Percentiles rank a stretch among this genome's conserved stretches.
Evolutionary conservation across 2,113 vertebrate species (phyloP).

Genomic region (Nicator chloris): DNA sequence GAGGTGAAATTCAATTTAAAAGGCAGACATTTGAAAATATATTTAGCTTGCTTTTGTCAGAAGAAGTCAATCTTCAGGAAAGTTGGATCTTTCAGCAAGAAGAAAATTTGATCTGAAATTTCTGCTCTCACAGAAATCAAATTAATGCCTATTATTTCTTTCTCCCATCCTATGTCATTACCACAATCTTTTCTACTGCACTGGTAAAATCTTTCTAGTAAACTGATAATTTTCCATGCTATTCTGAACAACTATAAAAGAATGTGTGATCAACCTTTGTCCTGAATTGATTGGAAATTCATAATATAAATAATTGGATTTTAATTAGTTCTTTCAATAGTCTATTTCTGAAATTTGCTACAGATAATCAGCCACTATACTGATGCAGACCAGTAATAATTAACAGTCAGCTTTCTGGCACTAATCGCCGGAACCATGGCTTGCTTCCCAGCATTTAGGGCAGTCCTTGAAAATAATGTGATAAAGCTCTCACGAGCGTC

Average conservation of each 20-base stretch:
- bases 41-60: neutral
- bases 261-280: neutral
- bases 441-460: conserved; percentile 31
- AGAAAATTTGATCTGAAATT: neutral
- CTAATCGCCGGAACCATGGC: neutral
- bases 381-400: conserved; percentile 15
- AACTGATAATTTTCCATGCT: neutral
- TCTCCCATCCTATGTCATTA: neutral
- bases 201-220: neutral
- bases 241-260: conserved; percentile 1
- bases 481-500: conserved; percentile 18
- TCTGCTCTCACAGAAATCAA: neutral
- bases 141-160: neutral
- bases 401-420: conserved; percentile 41
- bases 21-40: neutral
- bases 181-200: neutral
- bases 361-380: conserved; percentile 9
- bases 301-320: conserved; percentile 38
- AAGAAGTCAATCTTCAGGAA: neutral
- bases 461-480: conserved; percentile 48
- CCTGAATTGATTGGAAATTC: conserved; percentile 16
- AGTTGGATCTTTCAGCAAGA: neutral
- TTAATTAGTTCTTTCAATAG: conserved; percentile 55
- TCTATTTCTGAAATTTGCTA: conserved; percentile 40
- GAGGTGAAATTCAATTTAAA: neutral